Evolutionary conservation across 1,140 invertebrate genomes (phyloP).

Genomic region (Drosophila novamexicana): DNA sequence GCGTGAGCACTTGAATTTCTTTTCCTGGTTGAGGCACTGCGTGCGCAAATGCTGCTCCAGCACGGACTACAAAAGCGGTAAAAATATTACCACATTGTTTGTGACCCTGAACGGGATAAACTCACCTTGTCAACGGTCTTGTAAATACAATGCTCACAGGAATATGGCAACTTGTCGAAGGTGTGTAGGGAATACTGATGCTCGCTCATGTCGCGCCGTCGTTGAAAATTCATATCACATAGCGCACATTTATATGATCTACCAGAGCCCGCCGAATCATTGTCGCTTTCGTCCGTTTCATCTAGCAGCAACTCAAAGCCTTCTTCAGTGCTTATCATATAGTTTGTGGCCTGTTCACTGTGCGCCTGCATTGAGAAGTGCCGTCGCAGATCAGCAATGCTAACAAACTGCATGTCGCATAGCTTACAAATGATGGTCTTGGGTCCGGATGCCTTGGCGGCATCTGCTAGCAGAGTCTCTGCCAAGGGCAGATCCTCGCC

Average conservation of each 20-base stretch:
- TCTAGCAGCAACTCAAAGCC: conserved; percentile 69
- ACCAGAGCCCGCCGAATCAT: conserved; percentile 28
- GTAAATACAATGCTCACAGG: conserved; percentile 64
- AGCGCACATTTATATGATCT: conserved; percentile 56
- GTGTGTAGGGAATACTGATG: conserved; percentile 68
- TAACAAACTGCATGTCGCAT: conserved; percentile 65
- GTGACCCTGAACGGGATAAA: neutral
- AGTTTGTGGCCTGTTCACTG: conserved; percentile 34
- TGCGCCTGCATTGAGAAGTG: conserved; percentile 57
- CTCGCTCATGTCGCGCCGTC: conserved; percentile 59
- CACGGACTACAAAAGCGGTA: conserved; percentile 31
- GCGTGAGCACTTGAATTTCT: conserved; percentile 57
- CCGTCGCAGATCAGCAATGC: conserved; percentile 55
- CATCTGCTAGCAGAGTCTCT: conserved; percentile 63
- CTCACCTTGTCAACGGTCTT: conserved; percentile 61
- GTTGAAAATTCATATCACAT: conserved; percentile 57
- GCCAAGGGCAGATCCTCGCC: conserved; percentile 63
- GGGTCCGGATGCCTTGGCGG: conserved; percentile 56
- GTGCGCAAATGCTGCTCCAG: conserved; percentile 52
- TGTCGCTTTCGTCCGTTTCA: conserved; percentile 74
- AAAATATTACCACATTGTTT: neutral
- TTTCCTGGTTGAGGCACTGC: conserved; percentile 60
- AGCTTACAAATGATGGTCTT: conserved; percentile 70
- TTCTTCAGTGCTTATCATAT: conserved; percentile 69
- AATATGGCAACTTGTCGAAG: conserved; percentile 64